Evolutionary conservation across 2,797 vertebrate genomes (phyloP).

Genomic region (Aulostomus chinensis): DNA sequence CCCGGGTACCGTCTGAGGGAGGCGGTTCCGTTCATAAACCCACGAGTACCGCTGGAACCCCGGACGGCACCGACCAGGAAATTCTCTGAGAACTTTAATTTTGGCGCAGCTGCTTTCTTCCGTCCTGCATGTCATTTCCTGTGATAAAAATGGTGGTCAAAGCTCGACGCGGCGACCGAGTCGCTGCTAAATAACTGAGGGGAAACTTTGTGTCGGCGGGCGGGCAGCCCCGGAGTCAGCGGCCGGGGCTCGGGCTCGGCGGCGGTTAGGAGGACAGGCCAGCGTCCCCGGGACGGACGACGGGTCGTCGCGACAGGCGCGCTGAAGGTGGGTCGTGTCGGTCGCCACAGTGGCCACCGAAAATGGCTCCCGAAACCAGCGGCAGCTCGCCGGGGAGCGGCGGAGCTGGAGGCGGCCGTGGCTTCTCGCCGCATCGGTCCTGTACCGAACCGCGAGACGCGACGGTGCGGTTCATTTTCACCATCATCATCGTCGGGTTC

Average conservation of each 20-base stretch:
- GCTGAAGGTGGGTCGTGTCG: slow-evolving; percentile 84
- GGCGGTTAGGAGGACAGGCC: too few relatives aligned
- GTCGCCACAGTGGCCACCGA: slow-evolving; percentile 89
- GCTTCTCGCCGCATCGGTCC: neutral
- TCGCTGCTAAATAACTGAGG: slow-evolving; percentile 72
- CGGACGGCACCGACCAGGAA: too few relatives aligned
- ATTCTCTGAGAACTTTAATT: slow-evolving; percentile 40
- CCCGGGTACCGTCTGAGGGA: too few relatives aligned
- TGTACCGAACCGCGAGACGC: slow-evolving; percentile 44
- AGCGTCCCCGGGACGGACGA: slow-evolving; percentile 7
- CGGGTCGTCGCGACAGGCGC: slow-evolving; percentile 26
- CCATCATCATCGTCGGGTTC: neutral
- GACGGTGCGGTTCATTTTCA: slow-evolving; percentile 43
- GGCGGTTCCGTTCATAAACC: too few relatives aligned
- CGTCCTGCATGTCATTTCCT: slow-evolving; percentile 98
- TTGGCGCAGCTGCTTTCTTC: slow-evolving; percentile 84
- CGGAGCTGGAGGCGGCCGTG: too few relatives aligned
- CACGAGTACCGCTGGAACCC: too few relatives aligned
- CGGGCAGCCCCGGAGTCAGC: slow-evolving; percentile 39
- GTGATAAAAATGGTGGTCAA: slow-evolving; percentile 96
- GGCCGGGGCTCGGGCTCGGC: slow-evolving; percentile 24
- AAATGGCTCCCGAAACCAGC: slow-evolving; percentile 85
- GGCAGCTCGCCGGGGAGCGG: slow-evolving; percentile 65
- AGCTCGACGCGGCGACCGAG: slow-evolving; percentile 86
- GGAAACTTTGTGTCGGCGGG: slow-evolving; percentile 73